A percentile compares a stretch with the other conserved stretches of the same genome.
Conservation (phyloP, 92 coral and sea anemone genomes). For the Porites rus region DNA sequence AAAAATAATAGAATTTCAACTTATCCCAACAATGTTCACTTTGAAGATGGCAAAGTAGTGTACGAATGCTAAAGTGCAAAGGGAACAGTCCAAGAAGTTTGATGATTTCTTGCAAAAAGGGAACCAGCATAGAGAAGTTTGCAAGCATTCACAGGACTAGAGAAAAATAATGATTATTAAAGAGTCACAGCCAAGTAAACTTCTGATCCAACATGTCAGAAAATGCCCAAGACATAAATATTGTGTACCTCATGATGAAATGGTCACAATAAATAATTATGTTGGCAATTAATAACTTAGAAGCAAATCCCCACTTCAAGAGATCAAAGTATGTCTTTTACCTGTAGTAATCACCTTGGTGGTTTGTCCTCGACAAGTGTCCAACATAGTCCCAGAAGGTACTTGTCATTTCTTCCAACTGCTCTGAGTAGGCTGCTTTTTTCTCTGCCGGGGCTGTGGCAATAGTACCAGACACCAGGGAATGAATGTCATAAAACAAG, state of each 20-base stretch:
- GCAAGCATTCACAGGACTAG: too few relatives aligned
- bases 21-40: background rate
- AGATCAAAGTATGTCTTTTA: background rate
- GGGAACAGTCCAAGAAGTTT: background rate
- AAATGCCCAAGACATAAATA: background rate
- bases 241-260: too few relatives aligned
- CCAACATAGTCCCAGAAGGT: conserved; percentile 47
- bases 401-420: conserved; percentile 28
- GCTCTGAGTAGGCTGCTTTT: background rate
- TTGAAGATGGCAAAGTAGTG: background rate
- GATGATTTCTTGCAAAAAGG: background rate
- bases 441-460: conserved; percentile 21
- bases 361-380: conserved; percentile 57
- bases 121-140: background rate
- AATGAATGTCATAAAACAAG: conserved; percentile 22
- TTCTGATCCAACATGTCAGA: background rate
- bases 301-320: background rate
- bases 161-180: too few relatives aligned
- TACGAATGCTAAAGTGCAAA: background rate
- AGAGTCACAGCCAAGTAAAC: background rate
- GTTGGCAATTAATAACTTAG: too few relatives aligned
- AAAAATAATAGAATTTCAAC: background rate
- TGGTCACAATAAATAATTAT: too few relatives aligned
- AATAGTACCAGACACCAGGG: conserved; percentile 33
- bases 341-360: conserved; percentile 62